Evolutionary conservation across 2,797 vertebrate genomes (phyloP), one percentile per base, ranked within the genome.

Genomic region (Pseudopleuronectes americanus): DNA sequence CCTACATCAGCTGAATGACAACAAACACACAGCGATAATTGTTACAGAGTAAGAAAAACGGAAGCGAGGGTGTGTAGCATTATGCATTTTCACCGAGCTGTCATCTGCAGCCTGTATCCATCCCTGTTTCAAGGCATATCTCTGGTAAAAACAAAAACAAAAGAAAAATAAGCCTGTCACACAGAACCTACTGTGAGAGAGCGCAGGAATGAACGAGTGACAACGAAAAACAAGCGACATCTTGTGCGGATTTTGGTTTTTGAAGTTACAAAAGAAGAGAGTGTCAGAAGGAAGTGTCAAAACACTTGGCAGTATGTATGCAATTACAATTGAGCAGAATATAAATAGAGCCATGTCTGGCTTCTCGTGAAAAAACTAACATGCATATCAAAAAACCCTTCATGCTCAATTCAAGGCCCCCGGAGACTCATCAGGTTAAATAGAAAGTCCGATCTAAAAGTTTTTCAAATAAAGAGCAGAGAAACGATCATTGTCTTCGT

Each of bases 321-420:
- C 79, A 86, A 81, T 87, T 83, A 87, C 80, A 87, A 86, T 76
- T 89, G 89, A 83, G 86, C 80, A 68, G 81, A 90, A 87, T 92
- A 93, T 84, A 93, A 93, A 92, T 90, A 92, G 28, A 89, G 80
- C 88, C 86, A 57, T 57, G 38, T 80, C 69, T 63, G 85, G 90
- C 83, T 19, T 45, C 12, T 65, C 31, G 81, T 90, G 86, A 79
- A 87, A 89, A 88, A 92, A 79, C 41, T 68, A 89, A 79, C 85
- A 89, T 90, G 87, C 90, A 89, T 92, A 94, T 88, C 80, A 93
- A 92, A 92, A 92, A 93, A 87, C 63, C 80, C 70, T 80, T 87
- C 80, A 84, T 83, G 77, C 86, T 88, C 60, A 49, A 71, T 75
- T 77, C 72, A 75, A 80, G 79, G 81, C 63, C 68, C 70, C 74